phyloP scores from a whole-genome alignment of 2,797 vertebrate species.

The Glyptemys insculpta region DNA sequence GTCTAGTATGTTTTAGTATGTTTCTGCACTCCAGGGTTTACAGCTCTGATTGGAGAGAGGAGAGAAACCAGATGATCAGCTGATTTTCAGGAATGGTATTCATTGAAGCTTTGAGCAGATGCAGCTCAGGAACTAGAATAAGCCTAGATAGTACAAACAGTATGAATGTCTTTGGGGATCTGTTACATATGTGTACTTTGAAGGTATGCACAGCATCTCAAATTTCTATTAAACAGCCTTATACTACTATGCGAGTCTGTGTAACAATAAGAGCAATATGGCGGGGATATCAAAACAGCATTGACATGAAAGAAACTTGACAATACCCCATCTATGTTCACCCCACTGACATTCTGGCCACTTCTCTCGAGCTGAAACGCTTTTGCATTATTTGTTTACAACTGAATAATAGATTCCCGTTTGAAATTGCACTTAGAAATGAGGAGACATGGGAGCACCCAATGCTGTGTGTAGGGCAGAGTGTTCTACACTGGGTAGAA shows the following conservation, averaged over 20 bases:
- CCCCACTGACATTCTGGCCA: neutral
- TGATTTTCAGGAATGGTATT: neutral
- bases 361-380: neutral
- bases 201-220: neutral
- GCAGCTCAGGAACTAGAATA: neutral
- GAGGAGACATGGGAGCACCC: neutral
- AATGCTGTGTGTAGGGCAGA: neutral
- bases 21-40: neutral
- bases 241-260: neutral
- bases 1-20: neutral
- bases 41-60: neutral
- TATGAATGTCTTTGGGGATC: neutral
- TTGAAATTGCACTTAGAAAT: neutral
- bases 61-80: neutral
- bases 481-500: neutral
- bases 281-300: neutral
- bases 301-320: neutral
- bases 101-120: neutral
- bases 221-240: neutral
- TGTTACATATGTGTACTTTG: neutral
- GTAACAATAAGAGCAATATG: neutral
- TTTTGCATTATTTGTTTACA: neutral
- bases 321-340: neutral
- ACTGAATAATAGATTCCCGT: neutral
- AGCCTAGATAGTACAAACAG: neutral